phyloP scores from a whole-genome alignment of 2,113 vertebrate genomes.

The Scalopus aquaticus region DNA sequence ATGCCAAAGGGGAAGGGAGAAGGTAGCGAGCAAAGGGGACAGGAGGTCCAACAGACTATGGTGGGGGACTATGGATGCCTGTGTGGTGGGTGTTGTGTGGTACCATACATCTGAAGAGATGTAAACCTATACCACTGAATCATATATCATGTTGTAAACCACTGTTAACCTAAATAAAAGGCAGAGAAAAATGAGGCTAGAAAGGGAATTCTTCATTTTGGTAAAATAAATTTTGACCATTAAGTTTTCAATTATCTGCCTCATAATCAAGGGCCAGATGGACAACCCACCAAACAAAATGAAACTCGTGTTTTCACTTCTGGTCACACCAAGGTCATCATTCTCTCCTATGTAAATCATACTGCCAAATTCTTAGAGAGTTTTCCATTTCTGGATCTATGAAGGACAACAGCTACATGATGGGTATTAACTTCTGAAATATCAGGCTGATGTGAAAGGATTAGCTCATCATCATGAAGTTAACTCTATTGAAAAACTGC shows the following conservation, averaged over 20 bases:
- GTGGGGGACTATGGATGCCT: too few relatives aligned
- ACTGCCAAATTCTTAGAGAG: background rate
- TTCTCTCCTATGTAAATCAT: background rate
- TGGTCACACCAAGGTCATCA: background rate
- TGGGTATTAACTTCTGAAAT: background rate
- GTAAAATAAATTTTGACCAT: conserved; percentile 38
- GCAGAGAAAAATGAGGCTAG: background rate
- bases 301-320: background rate
- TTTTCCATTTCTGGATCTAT: background rate
- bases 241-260: background rate
- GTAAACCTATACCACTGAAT: too few relatives aligned
- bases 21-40: too few relatives aligned
- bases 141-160: too few relatives aligned
- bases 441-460: background rate
- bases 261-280: background rate
- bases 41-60: too few relatives aligned
- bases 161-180: too few relatives aligned
- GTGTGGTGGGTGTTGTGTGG: too few relatives aligned
- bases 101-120: too few relatives aligned
- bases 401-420: background rate
- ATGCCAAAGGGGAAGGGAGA: too few relatives aligned
- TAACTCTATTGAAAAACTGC: background rate
- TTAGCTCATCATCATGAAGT: background rate
- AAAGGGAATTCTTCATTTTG: conserved; percentile 17
- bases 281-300: background rate